Conservation (phyloP, 2,888 invertebrate genomes). For the Phaedon cochleariae region DNA sequence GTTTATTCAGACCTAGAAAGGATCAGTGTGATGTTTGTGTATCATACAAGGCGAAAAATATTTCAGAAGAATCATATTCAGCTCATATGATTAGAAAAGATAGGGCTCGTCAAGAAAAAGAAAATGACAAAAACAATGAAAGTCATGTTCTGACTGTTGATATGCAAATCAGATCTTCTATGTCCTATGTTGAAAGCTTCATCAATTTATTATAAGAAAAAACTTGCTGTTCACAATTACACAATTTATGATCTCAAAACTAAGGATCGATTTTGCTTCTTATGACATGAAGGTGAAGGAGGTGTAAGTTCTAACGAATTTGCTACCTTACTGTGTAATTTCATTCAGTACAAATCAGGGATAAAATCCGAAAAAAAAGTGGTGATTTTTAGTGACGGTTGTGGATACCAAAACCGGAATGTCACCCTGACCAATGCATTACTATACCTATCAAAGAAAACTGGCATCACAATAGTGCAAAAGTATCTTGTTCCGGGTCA, state of each 20-base stretch:
- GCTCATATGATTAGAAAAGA: too few species aligned
- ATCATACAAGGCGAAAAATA: not conserved
- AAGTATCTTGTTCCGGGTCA: conserved; percentile 10
- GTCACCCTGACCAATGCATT: too few species aligned
- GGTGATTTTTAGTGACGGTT: conserved; percentile 12
- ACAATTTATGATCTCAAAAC: conserved; percentile 7
- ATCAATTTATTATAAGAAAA: conserved; percentile 4
- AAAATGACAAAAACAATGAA: not conserved
- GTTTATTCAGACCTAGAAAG: conserved; percentile 24
- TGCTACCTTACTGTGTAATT: not conserved
- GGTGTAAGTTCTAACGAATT: conserved; percentile 17
- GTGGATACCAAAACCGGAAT: conserved; percentile 13
- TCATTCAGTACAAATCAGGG: conserved; percentile 1
- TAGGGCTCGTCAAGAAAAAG: too few species aligned
- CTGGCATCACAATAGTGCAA: conserved; percentile 10
- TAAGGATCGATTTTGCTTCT: conserved; percentile 13
- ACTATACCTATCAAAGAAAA: too few species aligned
- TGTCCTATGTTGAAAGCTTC: not conserved
- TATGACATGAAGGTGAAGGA: conserved; percentile 3
- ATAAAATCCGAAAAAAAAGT: not conserved
- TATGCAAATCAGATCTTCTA: not conserved
- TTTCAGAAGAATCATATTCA: not conserved
- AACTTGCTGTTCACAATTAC: conserved; percentile 2
- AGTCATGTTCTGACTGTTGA: not conserved
- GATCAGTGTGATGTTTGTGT: conserved; percentile 30